phyloP scores from a whole-genome alignment of 2,113 vertebrate genomes.

The Mungos mungo region DNA sequence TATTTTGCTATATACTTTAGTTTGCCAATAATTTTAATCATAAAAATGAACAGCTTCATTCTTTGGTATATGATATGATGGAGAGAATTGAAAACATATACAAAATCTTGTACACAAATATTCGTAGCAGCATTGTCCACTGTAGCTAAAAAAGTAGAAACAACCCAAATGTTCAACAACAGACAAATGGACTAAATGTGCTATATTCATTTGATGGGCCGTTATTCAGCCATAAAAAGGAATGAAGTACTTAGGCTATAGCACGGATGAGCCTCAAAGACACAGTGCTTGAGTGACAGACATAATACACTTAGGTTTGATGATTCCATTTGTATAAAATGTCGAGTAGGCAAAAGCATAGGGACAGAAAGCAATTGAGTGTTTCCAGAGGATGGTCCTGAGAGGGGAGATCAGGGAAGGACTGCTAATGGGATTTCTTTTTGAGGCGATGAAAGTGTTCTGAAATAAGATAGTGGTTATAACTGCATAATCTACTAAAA shows the following conservation, averaged over 20 bases:
- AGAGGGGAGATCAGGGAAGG: not conserved
- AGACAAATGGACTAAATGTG: not conserved
- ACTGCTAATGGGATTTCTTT: not conserved
- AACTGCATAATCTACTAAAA: not conserved
- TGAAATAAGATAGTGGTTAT: not conserved
- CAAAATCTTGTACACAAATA: not conserved
- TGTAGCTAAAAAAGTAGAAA: not conserved
- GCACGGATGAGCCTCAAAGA: not conserved
- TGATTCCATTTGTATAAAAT: not conserved
- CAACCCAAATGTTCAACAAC: not conserved
- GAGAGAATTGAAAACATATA: slow-evolving; percentile 1
- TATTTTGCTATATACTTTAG: slow-evolving; percentile 2
- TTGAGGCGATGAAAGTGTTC: not conserved
- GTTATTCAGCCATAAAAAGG: not conserved
- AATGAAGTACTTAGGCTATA: not conserved
- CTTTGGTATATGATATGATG: not conserved
- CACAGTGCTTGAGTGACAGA: not conserved
- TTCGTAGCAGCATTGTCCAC: not conserved
- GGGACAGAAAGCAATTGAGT: not conserved
- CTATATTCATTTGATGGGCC: not conserved
- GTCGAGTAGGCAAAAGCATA: not conserved
- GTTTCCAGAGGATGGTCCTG: not conserved
- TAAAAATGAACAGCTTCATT: not conserved
- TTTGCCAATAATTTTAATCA: slow-evolving; percentile 23
- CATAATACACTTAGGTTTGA: not conserved